Conservation (phyloP, 64 coral and sea anemone genomes). For the Montipora efflorescens region DNA sequence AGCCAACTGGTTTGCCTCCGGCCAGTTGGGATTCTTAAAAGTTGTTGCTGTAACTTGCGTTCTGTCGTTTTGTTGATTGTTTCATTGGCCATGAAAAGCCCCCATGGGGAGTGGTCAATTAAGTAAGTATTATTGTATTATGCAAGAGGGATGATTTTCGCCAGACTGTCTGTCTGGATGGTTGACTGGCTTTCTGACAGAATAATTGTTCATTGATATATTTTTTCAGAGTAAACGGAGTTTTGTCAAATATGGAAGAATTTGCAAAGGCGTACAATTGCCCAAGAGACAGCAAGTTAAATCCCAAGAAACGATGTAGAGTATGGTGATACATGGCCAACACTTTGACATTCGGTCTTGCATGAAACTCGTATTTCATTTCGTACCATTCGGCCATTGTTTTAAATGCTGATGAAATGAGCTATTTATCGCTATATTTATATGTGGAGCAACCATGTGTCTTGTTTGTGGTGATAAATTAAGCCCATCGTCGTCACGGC, state of each 20-base stretch:
- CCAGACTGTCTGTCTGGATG: too few species aligned
- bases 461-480: too few species aligned
- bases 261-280: constrained; percentile 60
- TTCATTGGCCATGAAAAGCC: too few species aligned
- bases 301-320: constrained; percentile 55
- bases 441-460: background rate
- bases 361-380: background rate
- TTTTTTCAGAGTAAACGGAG: constrained; percentile 58
- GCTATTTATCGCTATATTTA: background rate
- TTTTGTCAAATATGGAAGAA: constrained; percentile 59
- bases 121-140: too few species aligned
- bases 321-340: constrained; percentile 38
- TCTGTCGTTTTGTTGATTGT: too few species aligned
- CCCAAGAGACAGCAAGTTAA: constrained; percentile 16
- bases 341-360: background rate
- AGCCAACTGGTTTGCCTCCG: too few species aligned
- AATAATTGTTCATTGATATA: background rate
- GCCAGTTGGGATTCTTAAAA: too few species aligned
- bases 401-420: background rate
- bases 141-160: too few species aligned
- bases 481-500: too few species aligned
- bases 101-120: too few species aligned
- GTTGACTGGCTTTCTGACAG: too few species aligned
- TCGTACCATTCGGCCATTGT: background rate
- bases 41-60: too few species aligned